Conservation (phyloP, 2,113 vertebrate genomes). For the Rhizomys pruinosus region DNA sequence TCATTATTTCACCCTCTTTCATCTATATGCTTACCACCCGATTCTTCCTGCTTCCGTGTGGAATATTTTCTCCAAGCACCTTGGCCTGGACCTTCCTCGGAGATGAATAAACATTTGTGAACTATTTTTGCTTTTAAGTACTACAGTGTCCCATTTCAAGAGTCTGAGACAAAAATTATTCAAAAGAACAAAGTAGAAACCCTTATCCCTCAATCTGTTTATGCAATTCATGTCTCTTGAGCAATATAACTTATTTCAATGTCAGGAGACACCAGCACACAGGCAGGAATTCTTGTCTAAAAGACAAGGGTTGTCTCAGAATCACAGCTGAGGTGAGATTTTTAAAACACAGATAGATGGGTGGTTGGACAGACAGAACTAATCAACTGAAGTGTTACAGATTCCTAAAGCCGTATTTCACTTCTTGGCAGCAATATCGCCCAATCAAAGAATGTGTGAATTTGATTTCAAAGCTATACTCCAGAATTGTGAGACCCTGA, state of each 20-base stretch:
- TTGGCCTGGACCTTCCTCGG: slow-evolving; percentile 32
- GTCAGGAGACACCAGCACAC: slow-evolving; percentile 69
- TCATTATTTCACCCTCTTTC: not conserved
- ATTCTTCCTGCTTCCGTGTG: not conserved
- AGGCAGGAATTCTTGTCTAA: slow-evolving; percentile 67
- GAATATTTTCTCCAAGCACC: slow-evolving; percentile 42
- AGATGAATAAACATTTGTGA: not conserved
- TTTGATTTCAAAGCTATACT: slow-evolving; percentile 66
- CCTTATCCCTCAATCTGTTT: slow-evolving; percentile 51
- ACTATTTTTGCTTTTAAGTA: slow-evolving; percentile 33
- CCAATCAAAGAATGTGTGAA: slow-evolving; percentile 76
- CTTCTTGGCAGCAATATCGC: slow-evolving; percentile 68
- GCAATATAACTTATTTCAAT: slow-evolving; percentile 61
- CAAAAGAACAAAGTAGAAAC: slow-evolving; percentile 56
- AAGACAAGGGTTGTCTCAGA: slow-evolving; percentile 77
- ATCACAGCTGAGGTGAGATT: slow-evolving; percentile 79
- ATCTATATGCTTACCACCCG: not conserved
- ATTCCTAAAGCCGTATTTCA: slow-evolving; percentile 80
- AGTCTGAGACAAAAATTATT: not conserved
- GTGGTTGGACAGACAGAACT: slow-evolving; percentile 72
- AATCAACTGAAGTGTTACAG: slow-evolving; percentile 81
- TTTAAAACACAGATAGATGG: slow-evolving; percentile 78
- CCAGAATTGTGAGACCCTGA: slow-evolving; percentile 17
- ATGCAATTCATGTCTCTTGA: slow-evolving; percentile 71
- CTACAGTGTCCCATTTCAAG: slow-evolving; percentile 15